Base-by-base conservation (phyloP, 2,113 vertebrate genomes). In the Panurus biarmicus region DNA sequence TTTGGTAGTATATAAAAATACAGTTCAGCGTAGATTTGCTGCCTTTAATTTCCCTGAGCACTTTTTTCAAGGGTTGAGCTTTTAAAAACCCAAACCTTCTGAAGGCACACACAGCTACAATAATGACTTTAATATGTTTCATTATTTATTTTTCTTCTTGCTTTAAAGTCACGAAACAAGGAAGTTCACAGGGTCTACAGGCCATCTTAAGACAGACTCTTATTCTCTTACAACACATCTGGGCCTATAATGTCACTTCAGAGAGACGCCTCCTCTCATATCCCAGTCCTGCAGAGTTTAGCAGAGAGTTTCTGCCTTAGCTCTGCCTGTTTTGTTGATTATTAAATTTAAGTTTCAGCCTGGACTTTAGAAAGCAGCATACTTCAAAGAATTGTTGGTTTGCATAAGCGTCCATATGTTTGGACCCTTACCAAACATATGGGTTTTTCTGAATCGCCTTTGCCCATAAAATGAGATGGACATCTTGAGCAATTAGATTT, bases 371-470 rank as follows among this genome's bases (percentile, higher is more conserved):
- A 95, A 89, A 89, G 70, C 66, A 94, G 62, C 1, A 4, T 38
- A 96, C 91, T 95, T 96, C 93, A 95, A 95, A 95, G 91, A 95
- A 90, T 70, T 80, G 75, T 95, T 95, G 89, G 89, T 97, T 96
- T 95, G 91, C 89, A 80, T 85, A 94, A 93, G 81, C 33, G 6
- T 95, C 91, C 94, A 95, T 85, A 95, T 95, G 93, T 95, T 95
- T 95, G 95, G 89, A 95, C 48, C 21, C 40, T 91, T 94, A 40
- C 95, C 95, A 96, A 97, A 95, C 93, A 94, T 93, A 93, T 96
- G 96, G 94, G 64, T 33, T 95, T 95, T 84, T 79, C 87, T 89
- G 81, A 93, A 89, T 93, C 1, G 28, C 89, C 67, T 80, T 60
- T 94, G 72, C 82, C 71, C 51, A 33, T 95, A 94, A 94, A 94